These are phyloP conservation scores for Tinea pellionella DNA, from an alignment of 2,888 invertebrate species.

Conservation along the genomic window DNA sequence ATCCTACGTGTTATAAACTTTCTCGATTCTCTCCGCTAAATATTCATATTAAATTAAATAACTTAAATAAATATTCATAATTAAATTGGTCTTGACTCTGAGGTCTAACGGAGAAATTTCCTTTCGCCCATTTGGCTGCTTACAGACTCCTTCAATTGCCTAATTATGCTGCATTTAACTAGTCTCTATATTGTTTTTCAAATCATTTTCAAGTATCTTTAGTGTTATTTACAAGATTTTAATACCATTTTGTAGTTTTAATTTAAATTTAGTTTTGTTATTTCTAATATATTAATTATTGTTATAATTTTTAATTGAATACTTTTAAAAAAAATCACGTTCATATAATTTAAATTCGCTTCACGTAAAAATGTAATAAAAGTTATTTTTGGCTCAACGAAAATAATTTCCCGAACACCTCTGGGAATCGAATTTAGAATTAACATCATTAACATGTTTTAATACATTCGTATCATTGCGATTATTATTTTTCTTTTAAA, in stretches of 20 bases:
- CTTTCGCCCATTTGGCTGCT: not conserved
- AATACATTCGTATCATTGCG: not conserved
- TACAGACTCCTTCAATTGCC: constrained; percentile 43
- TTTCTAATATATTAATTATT: no score
- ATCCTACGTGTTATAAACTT: no score
- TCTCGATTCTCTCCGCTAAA: no score
- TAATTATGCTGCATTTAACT: constrained; percentile 36
- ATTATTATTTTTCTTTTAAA: constrained; percentile 1
- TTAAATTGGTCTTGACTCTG: not conserved
- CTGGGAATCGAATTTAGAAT: not conserved
- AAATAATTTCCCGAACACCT: not conserved
- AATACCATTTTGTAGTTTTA: not conserved
- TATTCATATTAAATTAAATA: no score
- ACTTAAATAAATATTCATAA: no score
- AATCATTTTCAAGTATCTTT: not conserved
- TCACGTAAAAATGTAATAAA: not conserved
- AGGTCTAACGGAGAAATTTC: not conserved
- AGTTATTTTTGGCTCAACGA: not conserved
- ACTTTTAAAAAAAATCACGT: not conserved
- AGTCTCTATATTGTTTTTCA: not conserved
- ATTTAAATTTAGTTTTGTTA: no score
- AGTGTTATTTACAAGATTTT: not conserved
- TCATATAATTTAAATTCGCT: not conserved
- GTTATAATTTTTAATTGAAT: not conserved
- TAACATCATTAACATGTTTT: not conserved